Base-by-base conservation (phyloP, 2,113 vertebrate species). In the Lophochroa leadbeateri region DNA sequence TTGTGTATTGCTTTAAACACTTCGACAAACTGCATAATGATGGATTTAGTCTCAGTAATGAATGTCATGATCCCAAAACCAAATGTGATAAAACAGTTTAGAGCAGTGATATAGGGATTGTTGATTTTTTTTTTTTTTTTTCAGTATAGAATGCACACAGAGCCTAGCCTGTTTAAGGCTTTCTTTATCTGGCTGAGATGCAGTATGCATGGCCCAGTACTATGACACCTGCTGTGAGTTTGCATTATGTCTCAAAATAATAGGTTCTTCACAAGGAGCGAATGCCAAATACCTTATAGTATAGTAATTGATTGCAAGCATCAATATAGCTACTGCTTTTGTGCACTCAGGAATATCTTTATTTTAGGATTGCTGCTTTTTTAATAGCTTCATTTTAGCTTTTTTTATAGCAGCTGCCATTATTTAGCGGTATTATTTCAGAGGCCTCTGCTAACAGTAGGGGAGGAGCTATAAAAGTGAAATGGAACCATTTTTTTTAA, bases 191-290 rank as follows among this genome's bases (percentile, higher is more conserved):
- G 81, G 33, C 53, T 31, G 86, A 91, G 92, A 80, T 90, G 78
- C 53, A 82, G 65, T 53, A 49, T 76, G 52, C n/a, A 63, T 29
- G 57, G 65, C 67, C 39, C 53, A 86, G 63, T 41, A 50, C 2
- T 49, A 65, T 67, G 90, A 88, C 55, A 80, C 96, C 97, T 97
- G 97, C 97, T 97, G 96, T 90, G 97, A 91, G 92, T 95, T 81
- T 67, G 61, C 75, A 95, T 96, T 98, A 91, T 98, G 94, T 95
- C 93, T 96, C 94, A 97, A 97, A 97, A 98, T 97, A 97, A 98
- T 94, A 93, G 91, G 80, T 75, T 96, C 69, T 95, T 97, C 88
- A 49, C 65, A 96, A 94, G 82, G 37, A 96, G 64, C 2, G 1
- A 93, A 96, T 88, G 75, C 58, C 4, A 1, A 93, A 96, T 88